Percentiles rank a stretch among this genome's conserved stretches.
Conservation (phyloP, 2,888 invertebrate genomes). For the Cactoblastis cactorum region DNA sequence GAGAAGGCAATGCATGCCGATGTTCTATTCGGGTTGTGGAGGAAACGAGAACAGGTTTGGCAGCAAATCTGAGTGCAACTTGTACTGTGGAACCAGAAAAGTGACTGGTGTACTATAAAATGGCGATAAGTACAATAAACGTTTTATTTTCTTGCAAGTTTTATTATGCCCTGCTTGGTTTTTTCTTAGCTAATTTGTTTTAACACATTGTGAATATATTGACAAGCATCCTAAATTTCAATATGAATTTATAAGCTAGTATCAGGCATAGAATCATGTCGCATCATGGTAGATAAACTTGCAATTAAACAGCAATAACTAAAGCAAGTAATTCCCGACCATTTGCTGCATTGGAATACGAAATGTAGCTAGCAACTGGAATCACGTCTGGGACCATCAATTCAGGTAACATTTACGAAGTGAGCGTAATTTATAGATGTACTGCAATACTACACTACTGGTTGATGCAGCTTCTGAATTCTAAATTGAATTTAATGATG, state of each 20-base stretch:
- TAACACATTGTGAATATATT: too few relatives aligned
- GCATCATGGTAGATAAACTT: too few relatives aligned
- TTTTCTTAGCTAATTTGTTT: too few relatives aligned
- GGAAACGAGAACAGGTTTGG: conserved; percentile 55
- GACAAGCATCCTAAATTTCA: too few relatives aligned
- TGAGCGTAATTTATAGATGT: not conserved
- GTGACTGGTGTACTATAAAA: not conserved
- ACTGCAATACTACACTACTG: not conserved
- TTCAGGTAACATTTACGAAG: not conserved
- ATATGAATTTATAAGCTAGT: too few relatives aligned
- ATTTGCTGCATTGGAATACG: not conserved
- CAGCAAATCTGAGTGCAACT: not conserved
- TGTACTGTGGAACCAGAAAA: not conserved
- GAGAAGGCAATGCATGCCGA: conserved; percentile 55
- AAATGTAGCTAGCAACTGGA: not conserved
- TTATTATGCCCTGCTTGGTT: too few relatives aligned
- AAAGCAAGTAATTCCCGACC: too few relatives aligned
- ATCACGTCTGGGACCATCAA: conserved; percentile 2
- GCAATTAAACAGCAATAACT: too few relatives aligned
- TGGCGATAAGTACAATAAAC: conserved; percentile 16
- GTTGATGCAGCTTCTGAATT: not conserved
- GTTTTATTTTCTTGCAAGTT: not conserved
- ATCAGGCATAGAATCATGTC: too few relatives aligned
- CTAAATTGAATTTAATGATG: not conserved
- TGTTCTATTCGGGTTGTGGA: conserved; percentile 69